Evolutionary conservation across 2,888 invertebrate species (phyloP).

Genomic region (Heterodera filipjevi): DNA sequence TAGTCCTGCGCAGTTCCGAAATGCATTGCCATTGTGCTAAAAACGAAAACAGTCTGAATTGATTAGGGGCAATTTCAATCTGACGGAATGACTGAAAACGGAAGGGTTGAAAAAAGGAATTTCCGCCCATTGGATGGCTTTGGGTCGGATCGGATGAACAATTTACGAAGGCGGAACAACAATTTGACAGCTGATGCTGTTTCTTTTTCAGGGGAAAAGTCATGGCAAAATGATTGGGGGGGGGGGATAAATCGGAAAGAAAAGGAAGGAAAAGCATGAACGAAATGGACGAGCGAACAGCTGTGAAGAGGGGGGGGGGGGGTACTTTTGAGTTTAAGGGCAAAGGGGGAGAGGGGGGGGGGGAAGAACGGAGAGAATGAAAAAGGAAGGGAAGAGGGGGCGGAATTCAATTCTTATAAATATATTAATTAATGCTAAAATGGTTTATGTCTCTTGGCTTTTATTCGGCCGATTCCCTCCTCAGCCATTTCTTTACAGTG

Average conservation of each 20-base stretch:
- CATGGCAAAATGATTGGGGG: neutral
- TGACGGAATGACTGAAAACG: no score
- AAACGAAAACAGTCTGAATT: neutral
- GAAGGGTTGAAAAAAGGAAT: neutral
- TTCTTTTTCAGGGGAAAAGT: neutral
- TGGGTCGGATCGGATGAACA: neutral
- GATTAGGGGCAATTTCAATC: neutral
- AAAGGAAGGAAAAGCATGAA: neutral
- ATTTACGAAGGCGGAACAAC: neutral
- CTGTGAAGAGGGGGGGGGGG: neutral
- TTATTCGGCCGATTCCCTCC: no score
- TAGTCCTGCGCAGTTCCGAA: constrained; percentile 34
- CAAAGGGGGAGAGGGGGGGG: no score
- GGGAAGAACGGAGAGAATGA: no score
- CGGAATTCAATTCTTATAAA: no score
- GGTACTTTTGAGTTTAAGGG: neutral
- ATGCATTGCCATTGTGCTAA: neutral
- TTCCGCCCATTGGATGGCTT: neutral
- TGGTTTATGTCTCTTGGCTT: no score
- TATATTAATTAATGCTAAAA: no score
- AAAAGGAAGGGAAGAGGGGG: no score
- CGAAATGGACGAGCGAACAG: neutral
- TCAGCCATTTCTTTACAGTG: no score
- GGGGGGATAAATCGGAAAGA: neutral
- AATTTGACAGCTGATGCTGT: neutral